A percentile compares a stretch with the other conserved stretches of the same genome.
These are phyloP conservation scores for Chorisops tibialis DNA, from an alignment of 2,888 invertebrate species.

Conservation along the genomic window DNA sequence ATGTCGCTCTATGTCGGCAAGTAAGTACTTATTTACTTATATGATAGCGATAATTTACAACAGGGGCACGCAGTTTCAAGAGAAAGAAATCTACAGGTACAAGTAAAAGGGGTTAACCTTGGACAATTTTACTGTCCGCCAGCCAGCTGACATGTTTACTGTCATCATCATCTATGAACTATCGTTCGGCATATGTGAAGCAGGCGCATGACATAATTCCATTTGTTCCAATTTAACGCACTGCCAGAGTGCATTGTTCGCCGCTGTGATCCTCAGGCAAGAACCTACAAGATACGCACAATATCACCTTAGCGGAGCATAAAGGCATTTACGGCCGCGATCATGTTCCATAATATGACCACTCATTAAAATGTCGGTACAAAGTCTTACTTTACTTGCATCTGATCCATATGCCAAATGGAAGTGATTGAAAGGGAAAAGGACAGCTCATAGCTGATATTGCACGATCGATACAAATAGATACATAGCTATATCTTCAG, in stretches of 20 bases:
- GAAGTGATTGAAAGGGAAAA: too few relatives aligned
- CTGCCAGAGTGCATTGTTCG: conserved; percentile 23
- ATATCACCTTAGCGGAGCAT: not conserved
- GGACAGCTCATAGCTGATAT: too few relatives aligned
- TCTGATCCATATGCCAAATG: too few relatives aligned
- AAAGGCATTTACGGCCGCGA: too few relatives aligned
- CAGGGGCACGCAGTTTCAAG: conserved; percentile 17
- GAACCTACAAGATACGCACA: not conserved
- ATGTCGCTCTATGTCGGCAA: too few relatives aligned
- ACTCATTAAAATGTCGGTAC: too few relatives aligned
- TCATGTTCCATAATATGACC: too few relatives aligned
- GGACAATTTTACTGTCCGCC: conserved; percentile 28
- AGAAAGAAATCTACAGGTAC: conserved; percentile 36
- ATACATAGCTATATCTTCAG: too few relatives aligned
- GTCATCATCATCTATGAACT: not conserved
- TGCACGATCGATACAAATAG: too few relatives aligned
- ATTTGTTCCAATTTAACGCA: conserved; percentile 27
- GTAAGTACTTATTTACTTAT: too few relatives aligned
- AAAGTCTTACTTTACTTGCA: not conserved
- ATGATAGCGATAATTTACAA: conserved; percentile 1
- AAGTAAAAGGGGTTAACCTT: conserved; percentile 46
- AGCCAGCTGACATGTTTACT: conserved; percentile 14
- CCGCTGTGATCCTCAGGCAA: not conserved
- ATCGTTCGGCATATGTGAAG: too few relatives aligned
- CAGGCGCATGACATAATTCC: conserved; percentile 23